Evolutionary conservation across 2,888 invertebrate genomes (phyloP).

Genomic region (Andricus curvator): DNA sequence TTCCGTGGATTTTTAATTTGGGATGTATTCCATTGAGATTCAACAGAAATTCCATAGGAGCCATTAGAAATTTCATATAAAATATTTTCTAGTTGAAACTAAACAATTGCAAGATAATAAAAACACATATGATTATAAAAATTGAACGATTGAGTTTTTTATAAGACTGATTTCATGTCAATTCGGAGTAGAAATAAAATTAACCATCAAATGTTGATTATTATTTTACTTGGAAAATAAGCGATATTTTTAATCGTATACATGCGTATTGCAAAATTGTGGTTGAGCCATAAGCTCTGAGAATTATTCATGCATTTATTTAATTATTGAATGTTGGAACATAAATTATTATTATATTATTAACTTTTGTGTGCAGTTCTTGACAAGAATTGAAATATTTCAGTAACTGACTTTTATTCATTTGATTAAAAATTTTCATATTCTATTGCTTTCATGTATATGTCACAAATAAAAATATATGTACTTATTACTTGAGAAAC

Average conservation of each 20-base stretch:
- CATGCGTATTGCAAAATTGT: not conserved
- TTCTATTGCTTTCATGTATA: not conserved
- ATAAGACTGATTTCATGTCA: not conserved
- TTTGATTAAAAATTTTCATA: not conserved
- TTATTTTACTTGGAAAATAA: not conserved
- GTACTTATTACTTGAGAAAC: not conserved
- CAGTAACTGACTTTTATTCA: not conserved
- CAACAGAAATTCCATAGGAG: too few relatives aligned
- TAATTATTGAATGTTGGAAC: not conserved
- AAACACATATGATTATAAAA: not conserved
- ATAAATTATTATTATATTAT: not conserved
- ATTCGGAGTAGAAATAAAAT: not conserved
- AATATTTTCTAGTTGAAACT: too few relatives aligned
- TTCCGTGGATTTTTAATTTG: too few relatives aligned
- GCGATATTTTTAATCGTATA: not conserved
- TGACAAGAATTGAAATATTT: not conserved
- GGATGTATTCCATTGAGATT: too few relatives aligned
- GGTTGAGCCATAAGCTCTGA: not conserved
- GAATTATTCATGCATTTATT: not conserved
- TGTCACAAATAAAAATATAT: not conserved
- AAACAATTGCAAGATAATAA: too few relatives aligned
- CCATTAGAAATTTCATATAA: too few relatives aligned
- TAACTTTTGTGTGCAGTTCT: not conserved
- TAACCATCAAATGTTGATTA: not conserved
- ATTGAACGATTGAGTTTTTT: not conserved